Conservation (phyloP, 2,888 invertebrate species). For the Xestobium rufovillosum region DNA sequence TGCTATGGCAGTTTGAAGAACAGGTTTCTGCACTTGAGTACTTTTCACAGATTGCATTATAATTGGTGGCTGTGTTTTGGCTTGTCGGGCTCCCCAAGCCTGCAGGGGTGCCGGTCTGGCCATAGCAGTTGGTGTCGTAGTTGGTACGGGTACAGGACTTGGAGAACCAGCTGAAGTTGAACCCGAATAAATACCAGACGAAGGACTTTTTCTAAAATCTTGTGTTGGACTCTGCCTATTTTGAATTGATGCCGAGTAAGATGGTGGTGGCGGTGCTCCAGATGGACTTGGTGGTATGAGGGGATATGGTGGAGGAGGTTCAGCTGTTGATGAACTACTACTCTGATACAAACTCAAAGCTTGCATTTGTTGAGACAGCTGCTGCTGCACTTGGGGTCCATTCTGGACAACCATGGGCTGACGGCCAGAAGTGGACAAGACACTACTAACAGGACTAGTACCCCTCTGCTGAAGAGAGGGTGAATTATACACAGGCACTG, state of each 20-base stretch:
- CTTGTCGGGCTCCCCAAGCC: conserved; percentile 80
- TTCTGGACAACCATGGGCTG: conserved; percentile 78
- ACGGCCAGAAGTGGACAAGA: conserved; percentile 43
- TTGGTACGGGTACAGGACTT: conserved; percentile 64
- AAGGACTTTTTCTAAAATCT: conserved; percentile 73
- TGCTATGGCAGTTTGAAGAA: conserved; percentile 91
- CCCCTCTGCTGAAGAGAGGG: conserved; percentile 32
- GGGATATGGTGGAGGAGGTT: conserved; percentile 54
- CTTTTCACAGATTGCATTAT: conserved; percentile 97
- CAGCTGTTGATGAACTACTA: conserved; percentile 50
- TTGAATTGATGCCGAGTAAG: conserved; percentile 79
- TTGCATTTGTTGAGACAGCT: conserved; percentile 82
- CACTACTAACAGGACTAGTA: conserved; percentile 61
- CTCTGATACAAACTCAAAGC: conserved; percentile 70
- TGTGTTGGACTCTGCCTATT: conserved; percentile 81
- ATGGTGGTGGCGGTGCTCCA: conserved; percentile 69
- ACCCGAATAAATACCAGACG: conserved; percentile 79
- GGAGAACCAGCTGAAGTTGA: conserved; percentile 71
- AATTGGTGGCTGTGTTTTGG: conserved; percentile 85
- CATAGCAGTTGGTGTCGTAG: conserved; percentile 56
- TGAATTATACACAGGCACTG: conserved; percentile 45
- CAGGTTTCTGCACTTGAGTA: conserved; percentile 91
- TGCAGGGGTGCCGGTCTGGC: conserved; percentile 74
- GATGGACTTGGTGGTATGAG: conserved; percentile 46
- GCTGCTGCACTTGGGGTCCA: conserved; percentile 75